Conservation (phyloP, 92 coral and sea anemone genomes). For the Palythoa heliodiscus region DNA sequence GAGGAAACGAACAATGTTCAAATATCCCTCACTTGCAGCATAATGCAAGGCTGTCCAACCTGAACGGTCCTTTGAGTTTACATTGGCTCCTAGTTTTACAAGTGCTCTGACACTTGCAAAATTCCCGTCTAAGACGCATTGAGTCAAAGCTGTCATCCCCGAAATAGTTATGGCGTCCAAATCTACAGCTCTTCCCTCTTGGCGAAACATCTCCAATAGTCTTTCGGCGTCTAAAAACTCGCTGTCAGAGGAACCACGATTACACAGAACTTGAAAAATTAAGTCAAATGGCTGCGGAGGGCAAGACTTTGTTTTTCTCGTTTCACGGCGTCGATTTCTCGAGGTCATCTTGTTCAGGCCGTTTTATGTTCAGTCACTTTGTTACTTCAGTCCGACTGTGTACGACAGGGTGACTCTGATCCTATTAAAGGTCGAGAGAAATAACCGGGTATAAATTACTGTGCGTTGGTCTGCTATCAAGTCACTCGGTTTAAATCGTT, state of each 20-base stretch:
- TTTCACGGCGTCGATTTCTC: conserved; percentile 26
- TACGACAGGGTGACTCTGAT: neutral
- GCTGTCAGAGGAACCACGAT: conserved; percentile 52
- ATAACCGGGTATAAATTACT: conserved; percentile 15
- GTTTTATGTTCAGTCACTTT: neutral
- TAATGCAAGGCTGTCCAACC: conserved; percentile 89
- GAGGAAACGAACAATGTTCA: conserved; percentile 82
- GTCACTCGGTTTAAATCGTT: conserved; percentile 3
- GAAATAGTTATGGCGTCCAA: conserved; percentile 89
- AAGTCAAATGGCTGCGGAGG: conserved; percentile 78
- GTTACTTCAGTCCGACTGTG: neutral
- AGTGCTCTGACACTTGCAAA: conserved; percentile 77
- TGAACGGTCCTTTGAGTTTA: conserved; percentile 75
- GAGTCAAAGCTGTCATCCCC: conserved; percentile 92
- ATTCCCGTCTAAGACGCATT: conserved; percentile 91
- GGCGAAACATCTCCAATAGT: conserved; percentile 58
- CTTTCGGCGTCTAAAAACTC: conserved; percentile 69
- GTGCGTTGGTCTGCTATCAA: conserved; percentile 4
- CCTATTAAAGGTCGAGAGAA: neutral
- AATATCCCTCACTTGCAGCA: conserved; percentile 94
- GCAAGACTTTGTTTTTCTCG: conserved; percentile 35
- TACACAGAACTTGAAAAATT: conserved; percentile 73
- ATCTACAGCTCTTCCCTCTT: conserved; percentile 63
- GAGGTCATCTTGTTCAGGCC: conserved; percentile 17
- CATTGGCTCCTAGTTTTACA: conserved; percentile 81